Conservation (phyloP, 2,888 invertebrate genomes). For the Pristionchus maxplancki region DNA sequence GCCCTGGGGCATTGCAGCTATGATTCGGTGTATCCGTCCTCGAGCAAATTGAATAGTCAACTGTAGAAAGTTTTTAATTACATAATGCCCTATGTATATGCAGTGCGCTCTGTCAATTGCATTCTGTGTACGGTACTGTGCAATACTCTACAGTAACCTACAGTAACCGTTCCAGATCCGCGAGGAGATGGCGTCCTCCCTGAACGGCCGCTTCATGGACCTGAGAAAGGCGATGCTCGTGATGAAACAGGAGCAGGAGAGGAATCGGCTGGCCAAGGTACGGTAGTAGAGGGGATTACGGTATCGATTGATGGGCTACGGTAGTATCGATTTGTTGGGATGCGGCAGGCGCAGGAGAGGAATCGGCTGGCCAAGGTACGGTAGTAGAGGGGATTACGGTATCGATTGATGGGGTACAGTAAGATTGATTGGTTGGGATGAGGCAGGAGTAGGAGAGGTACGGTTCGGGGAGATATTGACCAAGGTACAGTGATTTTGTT, state of each 20-base stretch:
- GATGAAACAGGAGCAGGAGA: slow-evolving; percentile 66
- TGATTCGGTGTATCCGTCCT: too few species aligned
- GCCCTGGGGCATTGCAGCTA: too few species aligned
- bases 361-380: neutral
- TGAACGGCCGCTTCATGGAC: slow-evolving; percentile 63
- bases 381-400: neutral
- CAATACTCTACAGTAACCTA: neutral
- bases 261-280: slow-evolving; percentile 69
- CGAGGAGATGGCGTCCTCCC: slow-evolving; percentile 53
- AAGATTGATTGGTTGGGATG: slow-evolving; percentile 64
- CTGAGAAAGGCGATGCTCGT: slow-evolving; percentile 72
- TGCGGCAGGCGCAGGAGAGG: neutral
- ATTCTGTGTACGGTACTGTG: neutral
- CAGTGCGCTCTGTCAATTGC: too few species aligned
- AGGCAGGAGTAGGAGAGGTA: slow-evolving; percentile 63
- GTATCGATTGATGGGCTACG: too few species aligned
- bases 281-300: too few species aligned
- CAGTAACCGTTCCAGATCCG: too few species aligned
- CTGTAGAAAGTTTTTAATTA: too few species aligned
- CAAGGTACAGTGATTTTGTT: slow-evolving; percentile 51
- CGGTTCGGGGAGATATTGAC: too few species aligned
- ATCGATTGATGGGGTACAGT: slow-evolving; percentile 58
- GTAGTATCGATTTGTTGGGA: neutral
- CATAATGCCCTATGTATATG: too few species aligned
- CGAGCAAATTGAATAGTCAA: too few species aligned